phyloP scores from a whole-genome alignment of 2,113 vertebrate genomes.

The Chaetodon trifascialis region DNA sequence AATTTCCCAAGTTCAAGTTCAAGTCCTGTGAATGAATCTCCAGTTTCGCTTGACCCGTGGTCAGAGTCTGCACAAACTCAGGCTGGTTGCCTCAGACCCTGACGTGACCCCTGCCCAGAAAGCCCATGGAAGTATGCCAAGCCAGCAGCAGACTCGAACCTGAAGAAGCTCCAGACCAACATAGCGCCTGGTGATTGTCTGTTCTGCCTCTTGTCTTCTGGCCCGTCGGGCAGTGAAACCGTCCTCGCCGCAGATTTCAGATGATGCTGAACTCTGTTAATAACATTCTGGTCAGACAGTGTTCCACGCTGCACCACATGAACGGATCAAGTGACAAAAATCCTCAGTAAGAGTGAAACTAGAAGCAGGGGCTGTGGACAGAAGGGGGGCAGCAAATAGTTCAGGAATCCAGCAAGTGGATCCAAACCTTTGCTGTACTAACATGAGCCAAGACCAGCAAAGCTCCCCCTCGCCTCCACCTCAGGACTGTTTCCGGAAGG shows the following conservation, averaged over 20 bases:
- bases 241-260: conserved; percentile 35
- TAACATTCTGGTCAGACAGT: conserved; percentile 71
- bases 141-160: conserved; percentile 63
- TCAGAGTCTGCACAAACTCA: conserved; percentile 48
- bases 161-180: conserved; percentile 61
- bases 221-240: conserved; percentile 25
- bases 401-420: conserved; percentile 33
- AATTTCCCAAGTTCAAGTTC: conserved; percentile 39
- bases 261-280: conserved; percentile 39
- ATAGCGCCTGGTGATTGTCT: conserved; percentile 66
- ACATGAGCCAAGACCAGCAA: conserved; percentile 31
- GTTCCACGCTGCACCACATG: conserved; percentile 64
- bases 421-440: conserved; percentile 22
- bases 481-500: conserved; percentile 91
- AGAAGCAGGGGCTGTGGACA: conserved; percentile 17
- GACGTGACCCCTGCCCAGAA: conserved; percentile 61
- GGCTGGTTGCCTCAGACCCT: conserved; percentile 59
- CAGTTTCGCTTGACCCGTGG: conserved; percentile 62
- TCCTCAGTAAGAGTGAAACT: conserved; percentile 39
- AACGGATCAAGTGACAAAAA: conserved; percentile 50
- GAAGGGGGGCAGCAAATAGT: conserved; percentile 21
- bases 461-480: conserved; percentile 9
- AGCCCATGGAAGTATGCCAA: conserved; percentile 67
- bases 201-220: conserved; percentile 45
- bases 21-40: conserved; percentile 61